Evolutionary conservation across 2,797 vertebrate genomes (phyloP).

Genomic region (Pterois miles): DNA sequence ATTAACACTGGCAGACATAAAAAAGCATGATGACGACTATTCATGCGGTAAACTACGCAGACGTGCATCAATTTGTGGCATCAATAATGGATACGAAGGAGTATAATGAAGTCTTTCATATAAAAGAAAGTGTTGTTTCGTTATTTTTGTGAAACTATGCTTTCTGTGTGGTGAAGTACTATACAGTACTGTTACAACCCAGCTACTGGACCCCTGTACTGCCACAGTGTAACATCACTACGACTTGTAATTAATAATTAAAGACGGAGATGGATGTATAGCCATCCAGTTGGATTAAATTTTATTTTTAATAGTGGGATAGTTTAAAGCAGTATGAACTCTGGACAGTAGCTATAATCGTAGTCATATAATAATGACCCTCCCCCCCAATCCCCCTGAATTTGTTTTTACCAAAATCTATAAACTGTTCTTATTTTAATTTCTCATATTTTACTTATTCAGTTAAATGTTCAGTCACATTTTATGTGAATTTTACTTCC

Average conservation of each 20-base stretch:
- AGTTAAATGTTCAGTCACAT: not conserved
- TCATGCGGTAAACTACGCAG: not conserved
- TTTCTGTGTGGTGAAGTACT: not conserved
- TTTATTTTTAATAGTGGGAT: no score
- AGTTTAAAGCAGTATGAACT: not conserved
- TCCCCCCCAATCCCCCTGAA: no score
- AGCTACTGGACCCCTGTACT: not conserved
- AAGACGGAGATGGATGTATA: not conserved
- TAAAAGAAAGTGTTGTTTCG: not conserved
- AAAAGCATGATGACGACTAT: not conserved
- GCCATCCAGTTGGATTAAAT: no score
- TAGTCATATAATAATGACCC: no score
- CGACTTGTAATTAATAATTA: not conserved
- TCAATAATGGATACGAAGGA: constrained; percentile 1
- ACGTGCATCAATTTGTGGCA: not conserved
- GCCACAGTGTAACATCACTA: not conserved
- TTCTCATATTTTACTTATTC: not conserved
- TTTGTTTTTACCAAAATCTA: no score
- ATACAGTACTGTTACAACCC: not conserved
- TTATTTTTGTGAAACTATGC: not conserved
- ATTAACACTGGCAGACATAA: constrained; percentile 1
- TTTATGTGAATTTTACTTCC: not conserved
- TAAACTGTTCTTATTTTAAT: not conserved
- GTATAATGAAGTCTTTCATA: constrained; percentile 4
- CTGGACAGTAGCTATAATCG: not conserved